These are phyloP conservation scores for Coelopa frigida DNA, from an alignment of 1,140 invertebrate species.

Conservation along the genomic window DNA sequence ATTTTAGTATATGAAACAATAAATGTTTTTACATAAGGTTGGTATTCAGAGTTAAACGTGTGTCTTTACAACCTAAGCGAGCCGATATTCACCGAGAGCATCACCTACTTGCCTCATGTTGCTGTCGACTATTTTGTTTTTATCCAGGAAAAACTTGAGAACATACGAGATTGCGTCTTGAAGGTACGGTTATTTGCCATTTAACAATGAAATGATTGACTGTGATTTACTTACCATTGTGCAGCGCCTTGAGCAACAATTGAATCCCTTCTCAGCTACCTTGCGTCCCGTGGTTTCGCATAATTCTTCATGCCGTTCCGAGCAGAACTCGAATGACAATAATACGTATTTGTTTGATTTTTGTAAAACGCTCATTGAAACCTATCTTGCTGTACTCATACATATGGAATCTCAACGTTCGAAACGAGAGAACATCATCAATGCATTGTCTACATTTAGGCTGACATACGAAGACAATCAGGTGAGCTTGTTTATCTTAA, in stretches of 20 bases:
- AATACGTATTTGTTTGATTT: constrained; percentile 40
- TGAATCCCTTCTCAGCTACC: constrained; percentile 52
- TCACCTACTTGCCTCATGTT: constrained; percentile 36
- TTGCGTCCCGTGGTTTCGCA: constrained; percentile 47
- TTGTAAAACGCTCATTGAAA: constrained; percentile 49
- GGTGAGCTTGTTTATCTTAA: constrained; percentile 15
- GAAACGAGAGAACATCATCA: constrained; percentile 33
- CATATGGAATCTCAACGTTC: constrained; percentile 42
- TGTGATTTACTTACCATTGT: constrained; percentile 9
- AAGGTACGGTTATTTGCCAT: constrained; percentile 25
- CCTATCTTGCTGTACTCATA: constrained; percentile 47
- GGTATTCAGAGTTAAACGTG: constrained; percentile 43
- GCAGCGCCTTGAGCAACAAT: constrained; percentile 46
- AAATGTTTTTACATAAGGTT: constrained; percentile 20
- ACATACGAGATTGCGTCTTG: constrained; percentile 46
- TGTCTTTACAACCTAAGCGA: constrained; percentile 42
- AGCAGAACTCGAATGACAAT: constrained; percentile 28
- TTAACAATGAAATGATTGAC: not conserved
- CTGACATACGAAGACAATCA: constrained; percentile 43
- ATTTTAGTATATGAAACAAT: constrained; percentile 1
- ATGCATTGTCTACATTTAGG: constrained; percentile 37
- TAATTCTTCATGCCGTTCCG: constrained; percentile 12
- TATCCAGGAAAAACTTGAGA: constrained; percentile 46
- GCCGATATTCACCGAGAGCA: constrained; percentile 38
- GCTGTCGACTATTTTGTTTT: constrained; percentile 41